These are phyloP conservation scores for Proctacanthus coquilletti DNA, from an alignment of 1,140 invertebrate species.

Conservation along the genomic window DNA sequence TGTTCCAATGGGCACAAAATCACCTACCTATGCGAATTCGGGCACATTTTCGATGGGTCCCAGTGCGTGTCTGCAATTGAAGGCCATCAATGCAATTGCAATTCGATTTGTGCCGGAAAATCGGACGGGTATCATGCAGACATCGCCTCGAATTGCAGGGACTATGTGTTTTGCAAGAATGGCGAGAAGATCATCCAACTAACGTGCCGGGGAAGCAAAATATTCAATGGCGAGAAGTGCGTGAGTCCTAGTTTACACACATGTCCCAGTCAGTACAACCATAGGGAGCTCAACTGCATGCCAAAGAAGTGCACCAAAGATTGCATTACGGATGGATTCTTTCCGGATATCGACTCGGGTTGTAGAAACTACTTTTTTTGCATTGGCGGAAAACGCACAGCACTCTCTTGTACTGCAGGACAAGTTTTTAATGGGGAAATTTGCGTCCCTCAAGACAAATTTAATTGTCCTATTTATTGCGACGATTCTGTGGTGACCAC, in stretches of 20 bases:
- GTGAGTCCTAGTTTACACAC: slow-evolving; percentile 25
- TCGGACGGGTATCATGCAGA: slow-evolving; percentile 39
- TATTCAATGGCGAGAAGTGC: slow-evolving; percentile 38
- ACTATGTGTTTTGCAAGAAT: slow-evolving; percentile 40
- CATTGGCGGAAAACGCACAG: slow-evolving; percentile 29
- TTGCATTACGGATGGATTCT: slow-evolving; percentile 36
- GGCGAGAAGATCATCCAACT: slow-evolving; percentile 36
- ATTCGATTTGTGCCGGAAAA: slow-evolving; percentile 31
- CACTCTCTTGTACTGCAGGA: slow-evolving; percentile 24
- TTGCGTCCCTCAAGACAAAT: slow-evolving; percentile 16
- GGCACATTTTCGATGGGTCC: slow-evolving; percentile 36
- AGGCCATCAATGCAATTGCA: slow-evolving; percentile 31
- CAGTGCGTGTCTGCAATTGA: slow-evolving; percentile 32
- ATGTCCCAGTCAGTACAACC: slow-evolving; percentile 21
- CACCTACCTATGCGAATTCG: slow-evolving; percentile 35
- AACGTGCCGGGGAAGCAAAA: slow-evolving; percentile 35
- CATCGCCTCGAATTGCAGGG: slow-evolving; percentile 34
- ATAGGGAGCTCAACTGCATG: slow-evolving; percentile 16
- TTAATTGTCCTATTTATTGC: slow-evolving; percentile 32
- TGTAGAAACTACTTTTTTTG: slow-evolving; percentile 41
- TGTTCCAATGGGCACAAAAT: slow-evolving; percentile 37
- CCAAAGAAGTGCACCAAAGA: slow-evolving; percentile 9
- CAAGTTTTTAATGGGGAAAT: slow-evolving; percentile 12
- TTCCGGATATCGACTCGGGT: slow-evolving; percentile 32
- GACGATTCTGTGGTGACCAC: slow-evolving; percentile 33